phyloP scores from a whole-genome alignment of 2,113 vertebrate species.

The Xenopus borealis region DNA sequence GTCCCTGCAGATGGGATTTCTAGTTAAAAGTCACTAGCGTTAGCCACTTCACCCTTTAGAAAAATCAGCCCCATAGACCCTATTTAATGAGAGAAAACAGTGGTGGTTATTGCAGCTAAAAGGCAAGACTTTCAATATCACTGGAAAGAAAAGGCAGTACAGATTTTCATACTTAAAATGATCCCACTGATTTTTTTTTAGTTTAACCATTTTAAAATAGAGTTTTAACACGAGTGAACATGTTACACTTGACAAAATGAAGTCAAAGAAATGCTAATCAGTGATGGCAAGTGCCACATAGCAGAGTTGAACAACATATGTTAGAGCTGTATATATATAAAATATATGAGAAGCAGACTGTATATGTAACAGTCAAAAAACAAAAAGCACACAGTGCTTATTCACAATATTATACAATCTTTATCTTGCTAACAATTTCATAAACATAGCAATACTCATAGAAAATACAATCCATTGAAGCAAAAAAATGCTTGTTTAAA shows the following conservation, averaged over 20 bases:
- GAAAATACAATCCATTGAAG: neutral
- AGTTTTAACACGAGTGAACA: neutral
- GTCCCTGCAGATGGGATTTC: too few species aligned
- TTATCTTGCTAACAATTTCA: neutral
- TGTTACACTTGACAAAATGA: neutral
- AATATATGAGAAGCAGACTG: neutral
- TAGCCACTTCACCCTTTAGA: too few species aligned
- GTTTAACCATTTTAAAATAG: too few species aligned
- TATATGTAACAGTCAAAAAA: neutral
- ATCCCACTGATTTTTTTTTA: too few species aligned
- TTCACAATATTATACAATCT: neutral
- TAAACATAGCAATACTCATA: neutral
- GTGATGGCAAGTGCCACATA: neutral
- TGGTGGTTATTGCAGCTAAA: too few species aligned
- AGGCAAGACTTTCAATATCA: too few species aligned
- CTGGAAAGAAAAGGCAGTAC: too few species aligned
- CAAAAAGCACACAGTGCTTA: slow-evolving; percentile 5
- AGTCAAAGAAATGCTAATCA: neutral
- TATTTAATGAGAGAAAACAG: too few species aligned
- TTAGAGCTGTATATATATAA: neutral
- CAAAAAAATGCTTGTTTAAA: neutral
- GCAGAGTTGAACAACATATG: neutral
- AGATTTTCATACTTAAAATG: too few species aligned
- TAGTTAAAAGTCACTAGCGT: too few species aligned
- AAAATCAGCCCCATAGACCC: too few species aligned